A percentile compares a stretch with the other conserved stretches of the same genome.
phyloP scores from a whole-genome alignment of 1,140 invertebrate genomes.

The Medauroidea extradentata region DNA sequence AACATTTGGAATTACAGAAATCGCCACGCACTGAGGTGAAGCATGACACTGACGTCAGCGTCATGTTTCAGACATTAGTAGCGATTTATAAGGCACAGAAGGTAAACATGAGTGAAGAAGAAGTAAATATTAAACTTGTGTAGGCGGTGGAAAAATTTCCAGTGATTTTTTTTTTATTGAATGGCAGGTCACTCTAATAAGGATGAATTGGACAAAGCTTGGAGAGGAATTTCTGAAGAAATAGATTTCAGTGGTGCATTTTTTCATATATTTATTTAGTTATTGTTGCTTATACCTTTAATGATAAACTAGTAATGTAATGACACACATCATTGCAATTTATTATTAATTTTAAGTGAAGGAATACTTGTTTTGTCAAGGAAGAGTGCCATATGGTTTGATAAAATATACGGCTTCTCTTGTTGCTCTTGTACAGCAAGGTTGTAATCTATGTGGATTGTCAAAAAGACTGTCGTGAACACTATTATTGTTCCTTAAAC shows the following conservation, averaged over 20 bases:
- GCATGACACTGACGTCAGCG: background rate
- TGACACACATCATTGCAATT: too few species aligned
- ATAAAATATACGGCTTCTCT: too few species aligned
- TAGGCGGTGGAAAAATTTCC: background rate
- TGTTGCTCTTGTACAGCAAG: too few species aligned
- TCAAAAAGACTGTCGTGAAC: too few species aligned
- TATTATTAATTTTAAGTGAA: too few species aligned
- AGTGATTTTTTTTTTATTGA: background rate
- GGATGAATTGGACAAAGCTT: slow-evolving; percentile 5
- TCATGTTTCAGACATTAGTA: background rate
- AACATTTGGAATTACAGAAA: background rate
- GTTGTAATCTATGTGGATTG: too few species aligned
- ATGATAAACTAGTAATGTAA: too few species aligned
- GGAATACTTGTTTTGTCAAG: too few species aligned
- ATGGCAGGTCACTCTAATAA: background rate
- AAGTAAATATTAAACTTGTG: background rate
- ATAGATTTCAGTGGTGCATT: background rate
- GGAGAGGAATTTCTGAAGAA: background rate
- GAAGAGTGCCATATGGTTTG: too few species aligned
- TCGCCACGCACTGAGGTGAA: background rate
- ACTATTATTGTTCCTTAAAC: too few species aligned
- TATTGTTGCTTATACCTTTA: too few species aligned
- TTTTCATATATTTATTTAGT: background rate
- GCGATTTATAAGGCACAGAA: background rate
- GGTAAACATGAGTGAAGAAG: slow-evolving; percentile 1